These are phyloP conservation scores for Neosalanx taihuensis DNA, from an alignment of 2,797 vertebrate genomes.

Conservation along the genomic window DNA sequence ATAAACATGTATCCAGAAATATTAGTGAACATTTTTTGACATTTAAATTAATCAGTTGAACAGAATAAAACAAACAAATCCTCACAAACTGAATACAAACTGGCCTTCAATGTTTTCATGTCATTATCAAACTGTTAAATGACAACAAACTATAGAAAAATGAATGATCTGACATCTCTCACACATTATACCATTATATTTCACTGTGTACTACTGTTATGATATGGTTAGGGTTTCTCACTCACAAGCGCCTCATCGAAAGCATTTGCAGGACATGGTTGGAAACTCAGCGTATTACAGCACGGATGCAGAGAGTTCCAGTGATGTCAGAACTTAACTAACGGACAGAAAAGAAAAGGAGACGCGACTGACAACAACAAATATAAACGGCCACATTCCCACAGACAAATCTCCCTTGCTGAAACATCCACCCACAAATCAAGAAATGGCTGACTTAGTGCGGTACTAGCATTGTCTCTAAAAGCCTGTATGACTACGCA, in stretches of 20 bases:
- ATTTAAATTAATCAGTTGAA: background rate
- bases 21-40: slow-evolving; percentile 9
- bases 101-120: slow-evolving; percentile 12
- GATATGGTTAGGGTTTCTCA: background rate
- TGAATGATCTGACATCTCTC: slow-evolving; percentile 38
- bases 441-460: slow-evolving; percentile 20
- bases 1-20: slow-evolving; percentile 21
- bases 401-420: background rate
- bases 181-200: slow-evolving; percentile 49
- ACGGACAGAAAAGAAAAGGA: background rate
- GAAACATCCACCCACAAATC: background rate
- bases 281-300: background rate
- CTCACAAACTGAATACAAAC: slow-evolving; percentile 3
- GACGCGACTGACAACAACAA: background rate
- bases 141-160: slow-evolving; percentile 59
- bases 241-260: slow-evolving; percentile 11
- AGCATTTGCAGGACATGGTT: background rate
- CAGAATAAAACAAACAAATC: background rate
- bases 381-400: slow-evolving; percentile 1
- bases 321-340: background rate
- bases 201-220: slow-evolving; percentile 49
- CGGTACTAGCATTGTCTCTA: slow-evolving; percentile 30
- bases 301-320: background rate
- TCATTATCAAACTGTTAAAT: slow-evolving; percentile 28
- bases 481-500: slow-evolving; percentile 38